Percentiles rank a stretch among this genome's conserved stretches.
Conservation (phyloP, 2,888 invertebrate genomes). For the Yponomeuta evonymella region DNA sequence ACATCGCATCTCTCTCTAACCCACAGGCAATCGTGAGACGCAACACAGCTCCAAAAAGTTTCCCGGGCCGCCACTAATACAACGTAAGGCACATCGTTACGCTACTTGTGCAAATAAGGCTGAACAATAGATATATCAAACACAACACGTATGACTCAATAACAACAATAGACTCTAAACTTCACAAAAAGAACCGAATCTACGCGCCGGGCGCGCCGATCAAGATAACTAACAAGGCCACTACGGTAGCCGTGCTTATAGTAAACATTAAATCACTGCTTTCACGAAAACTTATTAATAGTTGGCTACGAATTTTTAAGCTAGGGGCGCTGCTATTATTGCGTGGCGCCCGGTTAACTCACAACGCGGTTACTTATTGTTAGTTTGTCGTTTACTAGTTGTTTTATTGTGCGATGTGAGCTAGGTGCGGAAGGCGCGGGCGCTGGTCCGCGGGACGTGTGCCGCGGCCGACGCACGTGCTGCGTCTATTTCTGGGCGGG, state of each 20-base stretch:
- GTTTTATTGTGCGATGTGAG: not conserved
- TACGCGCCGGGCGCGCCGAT: slow-evolving; percentile 32
- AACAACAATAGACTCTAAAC: slow-evolving; percentile 22
- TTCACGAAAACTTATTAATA: slow-evolving; percentile 47
- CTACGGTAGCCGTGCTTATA: slow-evolving; percentile 44
- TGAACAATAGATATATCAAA: slow-evolving; percentile 34
- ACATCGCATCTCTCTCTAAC: slow-evolving; percentile 46
- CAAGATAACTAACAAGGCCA: slow-evolving; percentile 59
- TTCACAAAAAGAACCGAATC: slow-evolving; percentile 26
- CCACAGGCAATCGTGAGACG: slow-evolving; percentile 24
- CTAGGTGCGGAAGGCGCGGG: not conserved
- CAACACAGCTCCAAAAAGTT: slow-evolving; percentile 31
- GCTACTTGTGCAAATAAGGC: slow-evolving; percentile 41
- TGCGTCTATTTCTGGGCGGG: slow-evolving; percentile 71
- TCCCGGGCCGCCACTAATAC: slow-evolving; percentile 36
- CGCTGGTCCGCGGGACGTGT: slow-evolving; percentile 41
- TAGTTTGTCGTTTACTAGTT: slow-evolving; percentile 20
- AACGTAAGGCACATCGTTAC: slow-evolving; percentile 66
- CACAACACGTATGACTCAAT: slow-evolving; percentile 9
- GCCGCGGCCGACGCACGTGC: slow-evolving; percentile 69
- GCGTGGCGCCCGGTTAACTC: slow-evolving; percentile 22
- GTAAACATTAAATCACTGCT: slow-evolving; percentile 47
- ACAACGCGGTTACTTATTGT: slow-evolving; percentile 36
- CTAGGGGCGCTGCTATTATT: slow-evolving; percentile 21
- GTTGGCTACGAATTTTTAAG: slow-evolving; percentile 32